A percentile compares a stretch with the other conserved stretches of the same genome.
Evolutionary conservation across 2,797 vertebrate genomes (phyloP).

Genomic region (Liparis tanakae): DNA sequence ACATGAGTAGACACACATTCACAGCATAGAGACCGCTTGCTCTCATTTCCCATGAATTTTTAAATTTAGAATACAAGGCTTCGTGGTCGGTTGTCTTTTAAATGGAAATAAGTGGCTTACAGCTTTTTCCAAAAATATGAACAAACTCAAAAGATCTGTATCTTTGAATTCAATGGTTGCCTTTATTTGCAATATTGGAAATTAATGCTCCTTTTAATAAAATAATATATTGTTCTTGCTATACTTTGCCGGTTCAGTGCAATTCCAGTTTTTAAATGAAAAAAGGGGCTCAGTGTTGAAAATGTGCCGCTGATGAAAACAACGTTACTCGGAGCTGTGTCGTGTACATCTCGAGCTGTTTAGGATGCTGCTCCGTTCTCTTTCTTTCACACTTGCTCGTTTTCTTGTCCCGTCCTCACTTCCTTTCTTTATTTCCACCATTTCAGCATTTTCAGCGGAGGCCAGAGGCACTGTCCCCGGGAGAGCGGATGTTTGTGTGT

Average conservation of each 20-base stretch:
- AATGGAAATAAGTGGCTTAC: constrained; percentile 31
- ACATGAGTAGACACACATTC: constrained; percentile 9
- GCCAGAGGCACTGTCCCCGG: constrained; percentile 62
- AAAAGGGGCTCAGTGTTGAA: constrained; percentile 18
- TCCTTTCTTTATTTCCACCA: constrained; percentile 59
- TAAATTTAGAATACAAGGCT: neutral
- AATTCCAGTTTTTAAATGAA: constrained; percentile 28
- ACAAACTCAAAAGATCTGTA: constrained; percentile 8
- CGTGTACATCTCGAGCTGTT: constrained; percentile 48
- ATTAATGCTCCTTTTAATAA: neutral
- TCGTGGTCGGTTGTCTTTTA: constrained; percentile 14
- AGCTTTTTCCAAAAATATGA: constrained; percentile 16
- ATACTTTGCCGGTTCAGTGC: neutral
- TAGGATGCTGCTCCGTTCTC: constrained; percentile 53
- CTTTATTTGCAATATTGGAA: constrained; percentile 3
- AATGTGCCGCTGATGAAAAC: constrained; percentile 15
- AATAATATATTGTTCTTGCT: neutral
- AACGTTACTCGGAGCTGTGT: constrained; percentile 21
- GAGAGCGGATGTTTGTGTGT: constrained; percentile 43
- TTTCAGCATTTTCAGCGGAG: constrained; percentile 69
- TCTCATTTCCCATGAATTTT: constrained; percentile 1
- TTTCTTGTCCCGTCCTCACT: constrained; percentile 53
- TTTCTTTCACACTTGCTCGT: constrained; percentile 38
- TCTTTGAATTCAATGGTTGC: constrained; percentile 3
- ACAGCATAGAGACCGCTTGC: neutral